Evolutionary conservation across 2,797 vertebrate genomes (phyloP), one percentile per base, ranked within the genome.

Genomic region (Acrossocheilus fasciatus): DNA sequence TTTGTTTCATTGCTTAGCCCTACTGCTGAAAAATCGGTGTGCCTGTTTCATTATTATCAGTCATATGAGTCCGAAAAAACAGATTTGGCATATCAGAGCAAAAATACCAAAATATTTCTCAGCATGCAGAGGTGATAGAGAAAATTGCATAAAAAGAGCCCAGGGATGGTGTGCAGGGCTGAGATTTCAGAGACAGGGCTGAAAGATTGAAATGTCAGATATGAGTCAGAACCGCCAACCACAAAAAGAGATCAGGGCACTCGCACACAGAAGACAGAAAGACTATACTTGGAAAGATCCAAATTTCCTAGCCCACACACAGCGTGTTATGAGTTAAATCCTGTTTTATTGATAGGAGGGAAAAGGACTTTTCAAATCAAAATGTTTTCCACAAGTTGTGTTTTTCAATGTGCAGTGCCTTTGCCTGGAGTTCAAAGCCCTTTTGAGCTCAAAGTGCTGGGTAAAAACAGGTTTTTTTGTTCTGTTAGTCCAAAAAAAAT

Each of bases 151-250:
- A 75, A 81, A 88, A 82, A 80, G 62, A 66, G 84, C 77, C 66
- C 73, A 78, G 76, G 81, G 82, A 86, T 87, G 83, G 85, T 84
- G 70, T 84, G 81, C 75, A 64, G 74, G 68, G 70, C 64, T 87
- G 86, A 87, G 75, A 87, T 80, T 84, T 26, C 75, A 84, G 68
- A 84, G 79, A 86, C 75, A 54, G 72, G 69, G 70, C 86, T 89
- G 85, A 87, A 87, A 87, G 84, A 88, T 88, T 89, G 76, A 91
- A 91, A 91, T 90, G 83, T 89, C 89, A 88, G 84, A 86, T 83
- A 83, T 91, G 89, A 90, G 54, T 91, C 86, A 89, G 87, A 88
- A 82, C 79, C 74, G 36, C 75, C 84, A 86, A 84, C 36, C 43
- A 73, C 70, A 83, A 74, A 83, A 74, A 83, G 85, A 88, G 76